phyloP scores from a whole-genome alignment of 1,140 invertebrate genomes.

The Thaumatotibia leucotreta region DNA sequence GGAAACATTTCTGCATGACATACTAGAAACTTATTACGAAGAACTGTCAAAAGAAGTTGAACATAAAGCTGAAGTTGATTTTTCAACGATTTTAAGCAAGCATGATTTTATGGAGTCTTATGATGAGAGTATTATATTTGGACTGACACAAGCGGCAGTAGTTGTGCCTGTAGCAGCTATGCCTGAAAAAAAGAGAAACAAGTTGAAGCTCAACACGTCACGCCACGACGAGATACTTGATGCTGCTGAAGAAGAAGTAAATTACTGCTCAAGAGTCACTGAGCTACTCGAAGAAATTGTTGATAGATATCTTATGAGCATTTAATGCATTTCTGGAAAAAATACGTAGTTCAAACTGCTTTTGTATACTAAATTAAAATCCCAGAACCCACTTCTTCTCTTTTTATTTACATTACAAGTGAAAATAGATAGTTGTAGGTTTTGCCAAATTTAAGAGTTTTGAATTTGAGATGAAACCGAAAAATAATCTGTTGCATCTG shows the following conservation, averaged over 20 bases:
- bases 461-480: too few species aligned
- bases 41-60: constrained; percentile 56
- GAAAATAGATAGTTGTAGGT: too few species aligned
- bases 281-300: constrained; percentile 74
- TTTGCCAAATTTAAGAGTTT: too few species aligned
- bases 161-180: constrained; percentile 70
- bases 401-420: too few species aligned
- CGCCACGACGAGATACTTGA: constrained; percentile 68
- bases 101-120: constrained; percentile 47
- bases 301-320: too few species aligned
- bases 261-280: constrained; percentile 53
- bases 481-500: too few species aligned
- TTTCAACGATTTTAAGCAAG: constrained; percentile 46
- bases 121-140: constrained; percentile 64
- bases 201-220: constrained; percentile 53
- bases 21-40: constrained; percentile 68
- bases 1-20: constrained; percentile 38
- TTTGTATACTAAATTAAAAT: too few species aligned
- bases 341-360: too few species aligned
- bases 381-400: too few species aligned
- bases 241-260: constrained; percentile 50
- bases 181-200: constrained; percentile 40
- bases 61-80: constrained; percentile 38
- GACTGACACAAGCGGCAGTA: constrained; percentile 70
- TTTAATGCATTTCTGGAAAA: too few species aligned